These are phyloP conservation scores for Aphidoletes aphidimyza DNA, from an alignment of 2,888 invertebrate species.

Conservation along the genomic window DNA sequence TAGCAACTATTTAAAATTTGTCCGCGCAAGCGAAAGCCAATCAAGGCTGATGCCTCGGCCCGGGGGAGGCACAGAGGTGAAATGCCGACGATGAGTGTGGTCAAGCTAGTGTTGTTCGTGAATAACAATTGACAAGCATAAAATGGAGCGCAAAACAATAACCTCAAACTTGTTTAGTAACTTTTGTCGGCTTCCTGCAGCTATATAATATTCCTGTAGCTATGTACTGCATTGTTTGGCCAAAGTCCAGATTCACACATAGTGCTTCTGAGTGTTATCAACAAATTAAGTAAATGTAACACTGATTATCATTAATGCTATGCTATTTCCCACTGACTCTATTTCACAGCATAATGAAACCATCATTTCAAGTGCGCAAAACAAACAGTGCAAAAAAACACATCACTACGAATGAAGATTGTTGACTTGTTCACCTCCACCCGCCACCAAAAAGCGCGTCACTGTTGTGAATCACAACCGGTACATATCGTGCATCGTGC, in stretches of 20 bases:
- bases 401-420: too few species aligned
- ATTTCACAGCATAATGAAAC: conserved; percentile 1
- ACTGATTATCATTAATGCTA: not conserved
- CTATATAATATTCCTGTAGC: not conserved
- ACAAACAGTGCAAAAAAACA: too few species aligned
- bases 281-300: not conserved
- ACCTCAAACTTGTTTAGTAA: not conserved
- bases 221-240: not conserved
- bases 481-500: too few species aligned
- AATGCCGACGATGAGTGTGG: not conserved
- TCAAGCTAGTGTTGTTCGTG: not conserved
- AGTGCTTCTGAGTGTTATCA: not conserved
- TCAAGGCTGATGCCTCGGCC: too few species aligned
- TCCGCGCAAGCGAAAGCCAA: too few species aligned
- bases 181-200: not conserved
- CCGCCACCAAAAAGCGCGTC: too few species aligned
- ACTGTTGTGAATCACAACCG: too few species aligned
- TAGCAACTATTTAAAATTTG: conserved; percentile 11
- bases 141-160: not conserved
- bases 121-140: not conserved
- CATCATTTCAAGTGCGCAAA: too few species aligned
- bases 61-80: not conserved
- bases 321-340: not conserved
- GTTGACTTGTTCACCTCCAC: too few species aligned
- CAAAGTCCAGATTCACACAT: not conserved